phyloP scores from a whole-genome alignment of 2,888 invertebrate species.

The Malthinus flaveolus region DNA sequence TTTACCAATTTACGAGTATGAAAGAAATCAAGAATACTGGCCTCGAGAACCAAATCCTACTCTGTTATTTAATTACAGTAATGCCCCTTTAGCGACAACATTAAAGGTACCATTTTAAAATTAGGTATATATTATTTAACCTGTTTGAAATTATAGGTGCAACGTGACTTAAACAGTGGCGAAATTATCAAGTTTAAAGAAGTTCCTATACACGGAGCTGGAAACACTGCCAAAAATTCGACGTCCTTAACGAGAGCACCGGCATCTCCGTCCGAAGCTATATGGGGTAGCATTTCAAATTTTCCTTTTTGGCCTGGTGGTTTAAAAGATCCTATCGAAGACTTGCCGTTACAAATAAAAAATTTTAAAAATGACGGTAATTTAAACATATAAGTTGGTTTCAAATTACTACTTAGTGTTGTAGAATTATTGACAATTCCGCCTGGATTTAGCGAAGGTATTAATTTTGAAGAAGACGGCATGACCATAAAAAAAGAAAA shows the following conservation, averaged over 20 bases:
- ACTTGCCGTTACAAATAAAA: conserved; percentile 58
- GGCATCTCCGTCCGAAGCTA: conserved; percentile 68
- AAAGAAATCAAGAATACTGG: conserved; percentile 70
- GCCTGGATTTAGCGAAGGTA: conserved; percentile 68
- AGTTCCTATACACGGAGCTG: conserved; percentile 60
- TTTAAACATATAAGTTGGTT: neutral
- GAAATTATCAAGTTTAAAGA: conserved; percentile 72
- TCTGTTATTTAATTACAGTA: conserved; percentile 58
- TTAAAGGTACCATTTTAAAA: conserved; percentile 52
- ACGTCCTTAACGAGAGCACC: conserved; percentile 81
- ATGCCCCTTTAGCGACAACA: conserved; percentile 57
- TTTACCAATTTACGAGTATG: conserved; percentile 73
- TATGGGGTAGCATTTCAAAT: conserved; percentile 77
- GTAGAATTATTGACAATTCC: conserved; percentile 56
- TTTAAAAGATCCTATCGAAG: conserved; percentile 59
- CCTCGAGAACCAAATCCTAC: conserved; percentile 59
- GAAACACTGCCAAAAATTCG: conserved; percentile 71
- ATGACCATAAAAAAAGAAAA: conserved; percentile 50
- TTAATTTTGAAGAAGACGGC: conserved; percentile 62
- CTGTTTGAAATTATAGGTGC: conserved; percentile 56
- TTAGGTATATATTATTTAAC: conserved; percentile 1
- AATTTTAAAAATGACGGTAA: conserved; percentile 50
- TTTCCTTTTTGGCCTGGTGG: conserved; percentile 90
- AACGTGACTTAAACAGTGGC: conserved; percentile 76
- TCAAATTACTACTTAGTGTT: conserved; percentile 10